A percentile compares a stretch with the other conserved stretches of the same genome.
These are phyloP conservation scores for Pseudomugil gertrudae DNA, from an alignment of 2,797 vertebrate genomes.

Conservation along the genomic window DNA sequence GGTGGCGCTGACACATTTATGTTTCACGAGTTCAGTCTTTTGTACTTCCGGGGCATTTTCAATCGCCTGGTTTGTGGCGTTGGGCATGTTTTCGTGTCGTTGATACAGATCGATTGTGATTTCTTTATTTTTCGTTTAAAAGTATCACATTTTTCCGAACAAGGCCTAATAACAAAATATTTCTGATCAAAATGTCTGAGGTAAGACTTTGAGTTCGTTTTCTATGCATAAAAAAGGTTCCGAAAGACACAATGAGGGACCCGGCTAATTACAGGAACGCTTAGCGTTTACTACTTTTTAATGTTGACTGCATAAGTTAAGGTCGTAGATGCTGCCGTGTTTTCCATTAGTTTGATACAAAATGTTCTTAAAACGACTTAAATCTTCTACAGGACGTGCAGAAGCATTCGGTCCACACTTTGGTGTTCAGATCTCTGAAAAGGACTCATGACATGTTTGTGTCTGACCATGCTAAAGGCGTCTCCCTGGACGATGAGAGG, in stretches of 20 bases:
- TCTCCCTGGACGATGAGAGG: constrained; percentile 91
- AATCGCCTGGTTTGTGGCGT: background rate
- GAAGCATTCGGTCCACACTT: constrained; percentile 98
- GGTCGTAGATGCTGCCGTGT: background rate
- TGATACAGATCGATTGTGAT: background rate
- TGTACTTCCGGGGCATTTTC: constrained; percentile 61
- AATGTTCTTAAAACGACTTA: background rate
- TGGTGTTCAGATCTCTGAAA: constrained; percentile 97
- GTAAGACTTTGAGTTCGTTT: constrained; percentile 42
- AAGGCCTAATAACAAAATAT: no score
- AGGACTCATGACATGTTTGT: constrained; percentile 99
- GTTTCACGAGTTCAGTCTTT: fast-evolving
- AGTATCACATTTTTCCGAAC: fast-evolving
- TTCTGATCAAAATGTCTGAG: constrained; percentile 67
- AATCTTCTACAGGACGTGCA: constrained; percentile 90
- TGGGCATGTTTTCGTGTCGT: constrained; percentile 19
- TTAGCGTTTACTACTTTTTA: background rate
- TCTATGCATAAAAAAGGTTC: background rate
- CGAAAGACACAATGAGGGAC: background rate
- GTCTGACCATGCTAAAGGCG: constrained; percentile 91
- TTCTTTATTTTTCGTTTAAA: no score
- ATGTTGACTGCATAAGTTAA: background rate
- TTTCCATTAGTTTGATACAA: background rate
- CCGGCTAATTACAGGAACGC: constrained; percentile 45
- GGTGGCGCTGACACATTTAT: constrained; percentile 26